Base-by-base conservation (phyloP, 2,113 vertebrate genomes). In the Leuciscus idus region DNA sequence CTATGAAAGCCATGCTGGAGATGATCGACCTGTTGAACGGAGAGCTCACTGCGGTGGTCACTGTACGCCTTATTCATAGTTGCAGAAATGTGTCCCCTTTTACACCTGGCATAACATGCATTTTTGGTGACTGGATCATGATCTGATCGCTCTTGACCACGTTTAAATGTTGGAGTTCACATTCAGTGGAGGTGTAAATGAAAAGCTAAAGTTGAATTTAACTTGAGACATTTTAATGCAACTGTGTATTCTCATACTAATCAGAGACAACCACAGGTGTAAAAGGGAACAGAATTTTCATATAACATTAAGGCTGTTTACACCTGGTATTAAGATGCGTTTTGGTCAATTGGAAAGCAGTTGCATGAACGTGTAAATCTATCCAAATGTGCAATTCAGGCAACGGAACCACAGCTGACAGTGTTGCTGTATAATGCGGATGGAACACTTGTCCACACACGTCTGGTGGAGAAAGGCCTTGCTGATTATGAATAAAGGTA, bases 381-480 rank as follows among this genome's bases (percentile, higher is more conserved):
- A 39, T 59, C 17, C 17, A n/a, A 61, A 64, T 64, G 9, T 89
- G 62, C 46, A 48, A 33, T 81, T 72, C 90, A 99, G 98, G 88
- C 92, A 46, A 72, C 84, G 1, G 91, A 94, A 74, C 95, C 97
- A 43, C 94, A 97, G 83, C 86, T 94, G 61, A 94, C 89, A 0
- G 93, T 98, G 89, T 92, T 90, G 39, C 93, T 99, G 85, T 97
- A 95, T 89, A 92, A 95, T 61, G 92, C 95, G 0, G 87, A 93
- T 11, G 90, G 92, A 66, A 90, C 87, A 17, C 89, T 95, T 10
- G 90, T 98, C 74, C 95, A 98, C 36, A 92, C 93, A 90, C 93
- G 95, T 46, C 93, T 99, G 87, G 87, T 99, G 89, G 93, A 91
- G 90, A 93, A 93, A 84, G 97, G 97, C 73, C 94, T 98, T 30